Evolutionary conservation across 1,140 invertebrate species (phyloP), one percentile per base, ranked within the genome.

Genomic region (Caenorhabditis remanei): DNA sequence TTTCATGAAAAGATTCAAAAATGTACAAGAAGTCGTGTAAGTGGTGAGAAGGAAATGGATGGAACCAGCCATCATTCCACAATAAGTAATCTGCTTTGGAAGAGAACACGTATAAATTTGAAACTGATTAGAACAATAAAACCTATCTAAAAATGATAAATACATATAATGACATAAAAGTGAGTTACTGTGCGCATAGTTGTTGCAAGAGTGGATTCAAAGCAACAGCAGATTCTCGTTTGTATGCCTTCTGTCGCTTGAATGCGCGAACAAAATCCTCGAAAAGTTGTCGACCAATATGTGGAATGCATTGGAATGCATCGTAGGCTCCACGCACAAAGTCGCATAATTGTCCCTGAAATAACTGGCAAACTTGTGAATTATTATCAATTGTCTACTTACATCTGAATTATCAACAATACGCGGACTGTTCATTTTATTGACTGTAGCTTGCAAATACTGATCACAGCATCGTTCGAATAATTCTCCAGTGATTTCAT

Each of bases 181-280:
- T 13, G 6, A 21, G 24, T 24, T 50, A 53, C 24, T 5, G 14
- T 48, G 13, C n/a, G n/a, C 71, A 50, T 6, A 79, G 46, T 50
- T 79, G 43, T 2, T 50, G n/a, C 9, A 79, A 46, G n/a, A 79
- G 46, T 9, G 8, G 9, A 53, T 50, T 48, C 3, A 53, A 7
- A n/a, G 43, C 43, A 8, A 9, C 21, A 2, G 46, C 19, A 79
- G 5, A 50, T 3, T 86, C 85, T 32, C 56, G 79, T 41, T 86
- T 86, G 32, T 14, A 86, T 16, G 85, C 11, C n/a, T 82, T 86
- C 32, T 86, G 85, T 48, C 79, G 67, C 55, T 79, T 53, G 40
- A 86, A 55, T 19, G 79, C 53, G 5, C 85, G 85, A 19, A 86
- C 85, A 32, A 79, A 86, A 40, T 79, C 65, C 7, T 86, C 85